A percentile compares a stretch with the other conserved stretches of the same genome.
These are phyloP conservation scores for Priocnemis perturbator DNA, from an alignment of 2,888 invertebrate genomes.

Conservation along the genomic window DNA sequence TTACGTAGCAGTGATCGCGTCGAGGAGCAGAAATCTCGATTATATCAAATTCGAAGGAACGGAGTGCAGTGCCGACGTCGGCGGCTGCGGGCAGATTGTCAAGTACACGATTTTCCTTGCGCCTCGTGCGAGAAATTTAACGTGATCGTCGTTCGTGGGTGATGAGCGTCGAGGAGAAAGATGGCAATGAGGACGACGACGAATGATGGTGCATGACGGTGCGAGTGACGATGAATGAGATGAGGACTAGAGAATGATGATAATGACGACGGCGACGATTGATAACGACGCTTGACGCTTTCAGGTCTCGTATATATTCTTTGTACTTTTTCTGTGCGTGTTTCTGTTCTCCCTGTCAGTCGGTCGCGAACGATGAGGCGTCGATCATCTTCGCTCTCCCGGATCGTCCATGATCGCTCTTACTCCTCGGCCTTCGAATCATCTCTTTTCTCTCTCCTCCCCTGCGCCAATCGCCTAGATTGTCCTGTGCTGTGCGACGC, in stretches of 20 bases:
- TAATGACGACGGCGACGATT: conserved; percentile 33
- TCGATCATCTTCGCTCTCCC: not conserved
- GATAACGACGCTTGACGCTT: conserved; percentile 33
- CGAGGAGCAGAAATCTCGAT: no score
- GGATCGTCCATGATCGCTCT: conserved; percentile 1
- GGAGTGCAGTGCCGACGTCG: no score
- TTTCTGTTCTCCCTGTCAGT: no score
- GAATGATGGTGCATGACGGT: conserved; percentile 8
- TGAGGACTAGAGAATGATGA: conserved; percentile 35
- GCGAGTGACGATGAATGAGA: conserved; percentile 6
- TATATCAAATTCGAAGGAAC: no score
- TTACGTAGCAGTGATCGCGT: no score
- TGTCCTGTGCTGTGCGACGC: conserved; percentile 25
- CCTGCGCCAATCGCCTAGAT: conserved; percentile 28
- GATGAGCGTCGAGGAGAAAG: conserved; percentile 40
- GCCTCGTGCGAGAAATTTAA: no score
- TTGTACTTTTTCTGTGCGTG: conserved; percentile 9
- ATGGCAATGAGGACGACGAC: conserved; percentile 33
- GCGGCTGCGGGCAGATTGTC: no score
- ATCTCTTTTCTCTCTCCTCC: conserved; percentile 19
- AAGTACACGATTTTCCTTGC: no score
- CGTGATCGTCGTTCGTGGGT: no score
- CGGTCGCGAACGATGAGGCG: no score
- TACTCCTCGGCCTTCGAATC: conserved; percentile 24
- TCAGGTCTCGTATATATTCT: conserved; percentile 6